Conservation (phyloP, 2,888 invertebrate species). For the Amphimallon solstitiale region DNA sequence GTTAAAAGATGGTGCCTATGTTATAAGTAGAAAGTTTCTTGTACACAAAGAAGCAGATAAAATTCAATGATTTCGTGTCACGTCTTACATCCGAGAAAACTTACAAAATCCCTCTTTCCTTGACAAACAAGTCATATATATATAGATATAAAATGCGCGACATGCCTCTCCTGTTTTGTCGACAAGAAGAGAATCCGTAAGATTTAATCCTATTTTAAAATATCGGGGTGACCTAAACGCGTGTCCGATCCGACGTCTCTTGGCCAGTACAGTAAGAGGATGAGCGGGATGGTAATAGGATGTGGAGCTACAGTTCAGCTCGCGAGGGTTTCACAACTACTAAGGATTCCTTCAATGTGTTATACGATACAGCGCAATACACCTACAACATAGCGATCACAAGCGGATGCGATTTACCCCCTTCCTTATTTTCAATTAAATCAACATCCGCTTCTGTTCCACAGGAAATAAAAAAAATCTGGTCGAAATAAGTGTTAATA, state of each 20-base stretch:
- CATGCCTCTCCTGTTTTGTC: conserved; percentile 4
- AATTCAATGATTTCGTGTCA: too few relatives aligned
- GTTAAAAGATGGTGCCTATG: too few relatives aligned
- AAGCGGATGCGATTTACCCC: conserved; percentile 31
- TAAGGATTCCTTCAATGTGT: conserved; percentile 53
- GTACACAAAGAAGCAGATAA: too few relatives aligned
- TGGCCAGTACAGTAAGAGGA: conserved; percentile 54
- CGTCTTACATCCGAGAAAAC: too few relatives aligned
- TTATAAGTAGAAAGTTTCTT: background rate
- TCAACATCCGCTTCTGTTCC: conserved; percentile 23
- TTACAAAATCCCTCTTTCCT: too few relatives aligned
- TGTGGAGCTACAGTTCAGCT: conserved; percentile 55
- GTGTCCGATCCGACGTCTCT: conserved; percentile 17
- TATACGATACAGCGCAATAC: conserved; percentile 42
- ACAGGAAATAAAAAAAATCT: conserved; percentile 17
- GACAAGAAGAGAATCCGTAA: conserved; percentile 36
- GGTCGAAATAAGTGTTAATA: too few relatives aligned
- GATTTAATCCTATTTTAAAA: conserved; percentile 37
- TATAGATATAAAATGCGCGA: too few relatives aligned
- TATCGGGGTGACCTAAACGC: conserved; percentile 36
- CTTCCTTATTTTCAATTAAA: conserved; percentile 30
- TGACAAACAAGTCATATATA: too few relatives aligned
- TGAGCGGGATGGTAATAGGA: conserved; percentile 62
- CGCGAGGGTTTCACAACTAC: conserved; percentile 56
- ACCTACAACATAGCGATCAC: conserved; percentile 7